A percentile compares a stretch with the other conserved stretches of the same genome.
phyloP scores from a whole-genome alignment of 2,113 vertebrate genomes.

The Nannospalax galili region DNA sequence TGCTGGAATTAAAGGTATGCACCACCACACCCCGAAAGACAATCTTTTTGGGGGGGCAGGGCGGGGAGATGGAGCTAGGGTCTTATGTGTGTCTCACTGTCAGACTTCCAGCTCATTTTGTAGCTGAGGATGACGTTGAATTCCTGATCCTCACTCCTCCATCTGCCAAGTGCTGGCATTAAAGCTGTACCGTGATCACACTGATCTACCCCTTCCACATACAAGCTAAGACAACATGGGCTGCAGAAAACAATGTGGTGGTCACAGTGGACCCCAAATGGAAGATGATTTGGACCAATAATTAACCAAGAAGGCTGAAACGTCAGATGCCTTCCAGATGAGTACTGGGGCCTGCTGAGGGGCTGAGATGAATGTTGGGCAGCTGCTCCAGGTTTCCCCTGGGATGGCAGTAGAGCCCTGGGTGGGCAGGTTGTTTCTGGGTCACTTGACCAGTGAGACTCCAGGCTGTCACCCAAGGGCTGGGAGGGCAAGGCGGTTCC shows the following conservation, averaged over 20 bases:
- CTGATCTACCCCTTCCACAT: not conserved
- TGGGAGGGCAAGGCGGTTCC: not conserved
- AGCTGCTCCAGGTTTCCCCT: not conserved
- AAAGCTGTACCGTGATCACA: not conserved
- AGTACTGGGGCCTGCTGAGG: not conserved
- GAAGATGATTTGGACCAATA: not conserved
- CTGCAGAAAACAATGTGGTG: not conserved
- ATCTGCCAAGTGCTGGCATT: not conserved
- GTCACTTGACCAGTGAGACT: not conserved
- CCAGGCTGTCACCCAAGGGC: not conserved
- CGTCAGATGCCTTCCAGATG: not conserved
- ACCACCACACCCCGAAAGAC: too few species aligned
- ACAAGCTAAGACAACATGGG: not conserved
- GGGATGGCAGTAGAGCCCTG: not conserved
- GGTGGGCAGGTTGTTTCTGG: not conserved
- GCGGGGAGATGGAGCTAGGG: not conserved
- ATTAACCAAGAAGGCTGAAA: not conserved
- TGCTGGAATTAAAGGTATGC: too few species aligned
- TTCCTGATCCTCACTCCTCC: not conserved
- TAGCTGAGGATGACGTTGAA: not conserved
- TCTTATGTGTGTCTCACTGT: not conserved
- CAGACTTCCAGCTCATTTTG: not conserved
- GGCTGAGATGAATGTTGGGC: not conserved
- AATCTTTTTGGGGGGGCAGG: too few species aligned
- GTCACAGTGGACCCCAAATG: not conserved